phyloP scores from a whole-genome alignment of 2,888 invertebrate species.

The Sphaeridia pumilis region DNA sequence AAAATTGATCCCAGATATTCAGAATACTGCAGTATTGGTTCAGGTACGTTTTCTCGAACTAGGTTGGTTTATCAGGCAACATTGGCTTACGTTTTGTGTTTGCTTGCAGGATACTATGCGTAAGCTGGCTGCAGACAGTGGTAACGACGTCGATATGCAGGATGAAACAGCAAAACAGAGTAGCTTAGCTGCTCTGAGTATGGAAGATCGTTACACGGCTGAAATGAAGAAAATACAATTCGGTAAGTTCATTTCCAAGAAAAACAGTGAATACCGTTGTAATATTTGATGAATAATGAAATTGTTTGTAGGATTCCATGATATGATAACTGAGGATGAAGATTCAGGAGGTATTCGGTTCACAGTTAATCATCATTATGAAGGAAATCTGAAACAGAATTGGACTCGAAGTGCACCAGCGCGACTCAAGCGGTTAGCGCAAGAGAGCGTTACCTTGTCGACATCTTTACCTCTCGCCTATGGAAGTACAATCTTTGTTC shows the following conservation, averaged over 20 bases:
- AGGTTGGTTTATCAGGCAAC: too few relatives aligned
- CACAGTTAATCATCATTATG: constrained; percentile 79
- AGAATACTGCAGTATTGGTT: constrained; percentile 48
- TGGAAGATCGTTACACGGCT: constrained; percentile 66
- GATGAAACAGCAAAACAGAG: constrained; percentile 19
- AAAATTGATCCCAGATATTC: constrained; percentile 78
- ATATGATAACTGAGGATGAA: constrained; percentile 68
- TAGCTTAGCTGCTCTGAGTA: constrained; percentile 45
- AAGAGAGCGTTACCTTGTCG: constrained; percentile 86
- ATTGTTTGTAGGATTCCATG: constrained; percentile 60
- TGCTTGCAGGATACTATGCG: constrained; percentile 25
- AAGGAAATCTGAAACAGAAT: constrained; percentile 70
- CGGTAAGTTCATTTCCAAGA: constrained; percentile 48
- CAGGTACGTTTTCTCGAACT: constrained; percentile 39
- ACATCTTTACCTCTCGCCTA: constrained; percentile 83
- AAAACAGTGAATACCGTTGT: too few relatives aligned
- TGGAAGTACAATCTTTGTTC: constrained; percentile 79
- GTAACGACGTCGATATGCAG: constrained; percentile 31
- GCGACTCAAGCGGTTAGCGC: constrained; percentile 80
- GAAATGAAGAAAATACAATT: constrained; percentile 83
- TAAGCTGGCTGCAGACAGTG: constrained; percentile 24
- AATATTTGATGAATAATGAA: too few relatives aligned
- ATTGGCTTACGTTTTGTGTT: too few relatives aligned
- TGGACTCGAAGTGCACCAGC: constrained; percentile 77
- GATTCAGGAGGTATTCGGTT: constrained; percentile 63